Evolutionary conservation across 92 coral and sea anemone species (phyloP), one percentile per base, ranked within the genome.

Genomic region (Porites divaricata): DNA sequence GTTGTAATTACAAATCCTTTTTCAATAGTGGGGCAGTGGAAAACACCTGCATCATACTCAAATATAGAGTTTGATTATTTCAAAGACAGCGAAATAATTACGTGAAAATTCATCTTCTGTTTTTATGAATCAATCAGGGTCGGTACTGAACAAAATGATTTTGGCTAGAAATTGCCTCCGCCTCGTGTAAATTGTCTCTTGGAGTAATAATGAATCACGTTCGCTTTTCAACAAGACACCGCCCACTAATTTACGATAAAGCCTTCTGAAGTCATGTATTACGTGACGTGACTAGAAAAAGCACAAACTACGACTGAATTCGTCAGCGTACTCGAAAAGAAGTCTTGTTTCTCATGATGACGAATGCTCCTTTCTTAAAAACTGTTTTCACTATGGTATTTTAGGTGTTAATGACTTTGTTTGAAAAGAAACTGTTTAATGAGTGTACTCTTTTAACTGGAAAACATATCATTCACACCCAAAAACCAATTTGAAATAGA

Each of bases 11-110:
- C 6, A 80, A 56, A 14, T 0, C 69, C 28, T 45, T 63, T 80
- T n/a, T n/a, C 83, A 23, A n/a, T 53, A 49, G 23, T 24, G 53
- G 51, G 19, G 52, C 26, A 79, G 25, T 65, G 24, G 9, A 48
- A 26, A 51, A 70, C 85, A 80, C 49, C 85, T 80, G 85, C 85
- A 50, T 49, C 41, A 20, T 21, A 21, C 26, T 28, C n/a, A 80
- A 80, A 54, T 63, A 70, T 80, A 68, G 56, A 69, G 26, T 75
- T 56, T 54, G 51, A 59, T 63, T 62, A 48, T 80, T 56, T 56
- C 35, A 69, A 56, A 68, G 68, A 68, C 25, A 28, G 54, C 22
- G 84, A 24, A n/a, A 62, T 69, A 80, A 69, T 68, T 70, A 20
- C 49, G 26, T 35, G 26, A 52, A 53, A 68, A 80, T 69, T 70